A percentile compares a stretch with the other conserved stretches of the same genome.
Evolutionary conservation across 2,797 vertebrate genomes (phyloP).

Genomic region (Setipinna tenuifilis): DNA sequence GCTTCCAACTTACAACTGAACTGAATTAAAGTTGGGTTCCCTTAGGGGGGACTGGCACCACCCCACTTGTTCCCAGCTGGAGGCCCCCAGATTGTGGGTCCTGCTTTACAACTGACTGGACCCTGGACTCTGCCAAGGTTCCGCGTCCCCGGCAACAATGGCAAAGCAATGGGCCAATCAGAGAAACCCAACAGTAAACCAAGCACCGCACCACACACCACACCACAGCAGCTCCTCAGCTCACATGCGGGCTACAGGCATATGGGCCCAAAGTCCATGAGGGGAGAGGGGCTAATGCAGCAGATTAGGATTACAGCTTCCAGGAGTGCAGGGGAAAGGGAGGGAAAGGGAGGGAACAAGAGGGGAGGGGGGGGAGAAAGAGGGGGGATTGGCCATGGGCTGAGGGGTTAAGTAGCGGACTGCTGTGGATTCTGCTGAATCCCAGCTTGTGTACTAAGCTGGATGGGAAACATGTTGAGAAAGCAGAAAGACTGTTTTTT

Average conservation of each 20-base stretch:
- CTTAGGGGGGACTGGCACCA: no score
- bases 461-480: neutral
- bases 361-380: neutral
- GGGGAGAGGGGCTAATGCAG: neutral
- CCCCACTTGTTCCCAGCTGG: no score
- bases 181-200: no score
- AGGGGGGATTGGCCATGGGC: neutral
- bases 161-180: no score
- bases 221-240: no score
- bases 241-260: neutral
- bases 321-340: neutral
- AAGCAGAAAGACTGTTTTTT: neutral
- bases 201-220: no score
- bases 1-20: no score
- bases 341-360: neutral
- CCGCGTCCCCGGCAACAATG: no score
- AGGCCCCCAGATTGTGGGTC: no score
- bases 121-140: no score
- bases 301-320: conserved; percentile 15
- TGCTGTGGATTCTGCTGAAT: neutral
- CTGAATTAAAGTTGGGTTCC: no score
- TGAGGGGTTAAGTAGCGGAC: neutral
- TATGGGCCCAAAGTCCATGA: neutral
- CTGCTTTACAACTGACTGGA: no score
- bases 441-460: neutral